Percentiles rank a stretch among this genome's conserved stretches.
These are phyloP conservation scores for Dascillus cervinus DNA, from an alignment of 2,888 invertebrate genomes.

Conservation along the genomic window DNA sequence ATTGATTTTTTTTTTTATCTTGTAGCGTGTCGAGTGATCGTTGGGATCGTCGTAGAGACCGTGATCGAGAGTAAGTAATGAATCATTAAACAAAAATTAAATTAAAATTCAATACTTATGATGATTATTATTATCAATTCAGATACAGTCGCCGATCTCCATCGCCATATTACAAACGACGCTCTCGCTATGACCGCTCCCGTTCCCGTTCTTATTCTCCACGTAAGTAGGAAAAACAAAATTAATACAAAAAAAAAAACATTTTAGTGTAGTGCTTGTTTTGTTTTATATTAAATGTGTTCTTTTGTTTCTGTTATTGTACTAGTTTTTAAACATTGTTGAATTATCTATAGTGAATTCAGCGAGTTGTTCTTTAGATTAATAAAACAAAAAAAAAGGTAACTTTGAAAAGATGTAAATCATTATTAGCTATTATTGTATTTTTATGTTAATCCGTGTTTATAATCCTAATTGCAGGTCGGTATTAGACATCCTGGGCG, in stretches of 20 bases:
- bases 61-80: conserved; percentile 51
- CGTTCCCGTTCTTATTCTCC: conserved; percentile 71
- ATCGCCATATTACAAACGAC: conserved; percentile 62
- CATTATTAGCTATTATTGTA: background rate
- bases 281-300: background rate
- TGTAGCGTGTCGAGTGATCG: conserved; percentile 21
- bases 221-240: conserved; percentile 53
- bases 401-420: too few species aligned
- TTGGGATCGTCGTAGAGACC: conserved; percentile 40
- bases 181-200: conserved; percentile 61
- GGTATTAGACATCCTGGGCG: conserved; percentile 26
- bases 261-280: background rate
- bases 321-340: too few species aligned
- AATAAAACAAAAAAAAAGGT: too few species aligned
- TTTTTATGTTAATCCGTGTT: conserved; percentile 17
- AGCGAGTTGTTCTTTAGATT: too few species aligned
- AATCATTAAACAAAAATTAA: too few species aligned
- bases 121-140: conserved; percentile 46
- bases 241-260: background rate
- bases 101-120: conserved; percentile 28
- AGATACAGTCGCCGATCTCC: conserved; percentile 60
- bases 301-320: background rate
- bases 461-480: conserved; percentile 41
- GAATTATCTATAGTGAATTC: too few species aligned
- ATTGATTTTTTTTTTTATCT: conserved; percentile 6